phyloP scores from a whole-genome alignment of 1,140 invertebrate genomes.

The Microplitis mediator region DNA sequence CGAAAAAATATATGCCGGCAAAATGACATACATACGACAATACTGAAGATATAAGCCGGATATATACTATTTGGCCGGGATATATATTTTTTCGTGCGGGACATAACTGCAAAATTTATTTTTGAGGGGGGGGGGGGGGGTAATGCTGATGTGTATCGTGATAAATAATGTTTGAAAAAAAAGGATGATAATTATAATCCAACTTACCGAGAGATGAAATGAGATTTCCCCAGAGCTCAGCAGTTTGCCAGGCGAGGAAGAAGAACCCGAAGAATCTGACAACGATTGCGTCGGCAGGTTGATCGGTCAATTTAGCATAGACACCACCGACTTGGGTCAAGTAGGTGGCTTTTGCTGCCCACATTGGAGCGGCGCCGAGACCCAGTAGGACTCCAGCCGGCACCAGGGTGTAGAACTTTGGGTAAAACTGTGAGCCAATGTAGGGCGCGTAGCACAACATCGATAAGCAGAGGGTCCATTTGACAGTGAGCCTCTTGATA shows the following conservation, averaged over 20 bases:
- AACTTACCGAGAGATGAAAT: constrained; percentile 89
- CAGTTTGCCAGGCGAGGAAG: constrained; percentile 95
- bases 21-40: no score
- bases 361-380: constrained; percentile 92
- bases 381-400: constrained; percentile 89
- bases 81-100: no score
- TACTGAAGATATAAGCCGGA: no score
- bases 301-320: constrained; percentile 85
- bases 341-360: constrained; percentile 96
- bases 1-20: no score
- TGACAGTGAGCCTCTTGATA: constrained; percentile 89
- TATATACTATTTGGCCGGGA: no score
- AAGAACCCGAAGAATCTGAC: constrained; percentile 97
- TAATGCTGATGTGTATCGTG: no score
- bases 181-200: constrained; percentile 8
- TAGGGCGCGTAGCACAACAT: constrained; percentile 93
- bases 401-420: constrained; percentile 87
- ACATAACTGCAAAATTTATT: no score
- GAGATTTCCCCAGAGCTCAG: constrained; percentile 94
- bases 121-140: not conserved
- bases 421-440: constrained; percentile 91
- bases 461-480: constrained; percentile 91
- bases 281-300: constrained; percentile 87
- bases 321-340: constrained; percentile 90
- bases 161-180: not conserved